Conservation (phyloP, 2,888 invertebrate species). For the Spisula solida region DNA sequence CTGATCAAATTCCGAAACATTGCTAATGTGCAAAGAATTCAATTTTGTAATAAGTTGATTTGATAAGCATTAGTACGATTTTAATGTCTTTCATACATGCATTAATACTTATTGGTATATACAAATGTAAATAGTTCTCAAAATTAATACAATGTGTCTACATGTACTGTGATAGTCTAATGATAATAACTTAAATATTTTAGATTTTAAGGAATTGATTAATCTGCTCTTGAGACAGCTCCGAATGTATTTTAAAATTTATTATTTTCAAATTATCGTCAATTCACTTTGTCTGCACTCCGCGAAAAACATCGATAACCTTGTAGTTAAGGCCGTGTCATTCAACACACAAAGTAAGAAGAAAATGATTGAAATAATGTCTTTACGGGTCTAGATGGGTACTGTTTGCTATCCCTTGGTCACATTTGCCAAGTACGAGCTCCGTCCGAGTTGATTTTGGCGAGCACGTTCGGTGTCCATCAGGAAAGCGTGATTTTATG, state of each 20-base stretch:
- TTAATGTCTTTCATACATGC: not conserved
- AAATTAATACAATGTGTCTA: not conserved
- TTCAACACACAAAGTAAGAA: too few relatives aligned
- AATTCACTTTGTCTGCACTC: not conserved
- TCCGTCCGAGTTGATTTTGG: too few relatives aligned
- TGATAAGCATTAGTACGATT: not conserved
- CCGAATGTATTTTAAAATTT: not conserved
- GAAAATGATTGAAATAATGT: too few relatives aligned
- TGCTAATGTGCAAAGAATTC: not conserved
- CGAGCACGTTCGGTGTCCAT: too few relatives aligned
- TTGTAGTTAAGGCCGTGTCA: too few relatives aligned
- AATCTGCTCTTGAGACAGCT: conserved; percentile 14
- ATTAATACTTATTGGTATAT: not conserved
- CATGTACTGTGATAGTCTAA: not conserved
- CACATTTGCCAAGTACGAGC: too few relatives aligned
- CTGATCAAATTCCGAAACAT: not conserved
- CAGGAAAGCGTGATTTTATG: too few relatives aligned
- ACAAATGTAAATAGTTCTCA: not conserved
- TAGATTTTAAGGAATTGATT: not conserved
- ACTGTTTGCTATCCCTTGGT: too few relatives aligned
- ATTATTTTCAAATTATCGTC: not conserved
- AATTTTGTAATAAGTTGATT: not conserved
- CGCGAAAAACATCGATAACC: not conserved
- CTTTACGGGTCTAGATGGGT: too few relatives aligned
- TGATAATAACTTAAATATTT: not conserved